Evolutionary conservation across 2,797 vertebrate genomes (phyloP).

Genomic region (Oryzias sinensis): DNA sequence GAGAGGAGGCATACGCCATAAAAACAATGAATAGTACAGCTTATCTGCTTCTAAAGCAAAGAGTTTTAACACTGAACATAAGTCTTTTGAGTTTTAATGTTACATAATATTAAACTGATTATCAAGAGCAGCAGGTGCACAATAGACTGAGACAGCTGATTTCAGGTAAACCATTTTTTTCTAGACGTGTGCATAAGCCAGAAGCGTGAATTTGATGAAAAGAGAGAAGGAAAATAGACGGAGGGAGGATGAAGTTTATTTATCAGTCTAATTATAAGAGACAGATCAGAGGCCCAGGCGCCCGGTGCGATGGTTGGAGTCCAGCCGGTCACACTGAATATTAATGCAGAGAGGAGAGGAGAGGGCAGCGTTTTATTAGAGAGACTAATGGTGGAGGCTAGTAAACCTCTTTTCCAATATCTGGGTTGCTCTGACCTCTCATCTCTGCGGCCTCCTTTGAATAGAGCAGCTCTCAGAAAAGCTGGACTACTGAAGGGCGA

Average conservation of each 20-base stretch:
- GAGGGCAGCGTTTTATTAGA: slow-evolving; percentile 70
- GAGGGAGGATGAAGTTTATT: slow-evolving; percentile 56
- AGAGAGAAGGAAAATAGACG: slow-evolving; percentile 22
- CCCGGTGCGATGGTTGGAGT: slow-evolving; percentile 66
- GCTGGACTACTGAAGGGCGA: slow-evolving; percentile 44
- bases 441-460: slow-evolving; percentile 60
- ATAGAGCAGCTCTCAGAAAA: slow-evolving; percentile 57
- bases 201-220: not conserved
- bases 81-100: no score
- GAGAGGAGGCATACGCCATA: no score
- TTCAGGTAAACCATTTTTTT: no score
- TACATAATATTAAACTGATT: no score
- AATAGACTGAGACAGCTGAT: no score
- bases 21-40: no score
- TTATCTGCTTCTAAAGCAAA: no score
- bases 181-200: no score
- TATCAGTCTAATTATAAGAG: slow-evolving; percentile 77
- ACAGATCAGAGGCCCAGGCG: slow-evolving; percentile 64
- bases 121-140: no score
- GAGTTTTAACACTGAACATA: no score
- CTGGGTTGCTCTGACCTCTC: slow-evolving; percentile 68
- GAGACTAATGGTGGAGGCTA: slow-evolving; percentile 69
- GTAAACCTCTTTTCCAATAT: slow-evolving; percentile 71
- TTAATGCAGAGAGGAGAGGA: slow-evolving; percentile 61
- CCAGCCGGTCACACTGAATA: slow-evolving; percentile 61